These are phyloP conservation scores for Halocaridina rubra DNA, from an alignment of 2,888 invertebrate species.

Conservation along the genomic window DNA sequence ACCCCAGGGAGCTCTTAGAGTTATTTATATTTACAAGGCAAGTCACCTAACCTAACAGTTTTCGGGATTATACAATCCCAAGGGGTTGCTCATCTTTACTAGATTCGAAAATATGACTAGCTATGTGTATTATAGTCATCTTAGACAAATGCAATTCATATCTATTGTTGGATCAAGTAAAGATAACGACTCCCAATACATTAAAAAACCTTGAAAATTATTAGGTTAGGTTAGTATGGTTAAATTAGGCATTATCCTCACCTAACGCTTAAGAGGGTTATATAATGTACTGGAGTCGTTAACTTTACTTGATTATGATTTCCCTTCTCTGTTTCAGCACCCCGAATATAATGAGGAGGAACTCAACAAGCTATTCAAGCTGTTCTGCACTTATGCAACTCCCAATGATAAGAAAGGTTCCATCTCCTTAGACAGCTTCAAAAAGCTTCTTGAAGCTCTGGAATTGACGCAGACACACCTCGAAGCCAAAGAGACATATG, in stretches of 20 bases:
- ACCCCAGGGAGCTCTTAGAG: too few species aligned
- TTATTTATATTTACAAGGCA: too few species aligned
- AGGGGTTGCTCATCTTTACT: too few species aligned
- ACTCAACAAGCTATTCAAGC: conserved; percentile 49
- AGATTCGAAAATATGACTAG: too few species aligned
- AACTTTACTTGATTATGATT: not conserved
- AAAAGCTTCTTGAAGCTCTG: conserved; percentile 57
- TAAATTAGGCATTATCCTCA: not conserved
- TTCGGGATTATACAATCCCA: too few species aligned
- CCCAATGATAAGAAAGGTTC: conserved; percentile 53
- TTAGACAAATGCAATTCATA: not conserved
- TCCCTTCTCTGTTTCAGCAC: conserved; percentile 38
- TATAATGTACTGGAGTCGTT: not conserved
- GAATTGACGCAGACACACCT: conserved; percentile 60
- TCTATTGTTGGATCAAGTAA: not conserved
- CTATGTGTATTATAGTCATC: too few species aligned
- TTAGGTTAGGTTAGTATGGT: too few species aligned
- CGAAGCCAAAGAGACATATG: conserved; percentile 62
- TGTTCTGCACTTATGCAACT: conserved; percentile 60
- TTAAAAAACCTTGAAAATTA: not conserved
- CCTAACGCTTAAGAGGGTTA: not conserved
- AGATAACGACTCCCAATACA: not conserved
- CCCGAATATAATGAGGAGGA: conserved; percentile 61
- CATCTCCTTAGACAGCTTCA: conserved; percentile 58
- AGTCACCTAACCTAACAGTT: too few species aligned